Evolutionary conservation across 2,113 vertebrate species (phyloP).

Genomic region (Larimichthys polyactis): DNA sequence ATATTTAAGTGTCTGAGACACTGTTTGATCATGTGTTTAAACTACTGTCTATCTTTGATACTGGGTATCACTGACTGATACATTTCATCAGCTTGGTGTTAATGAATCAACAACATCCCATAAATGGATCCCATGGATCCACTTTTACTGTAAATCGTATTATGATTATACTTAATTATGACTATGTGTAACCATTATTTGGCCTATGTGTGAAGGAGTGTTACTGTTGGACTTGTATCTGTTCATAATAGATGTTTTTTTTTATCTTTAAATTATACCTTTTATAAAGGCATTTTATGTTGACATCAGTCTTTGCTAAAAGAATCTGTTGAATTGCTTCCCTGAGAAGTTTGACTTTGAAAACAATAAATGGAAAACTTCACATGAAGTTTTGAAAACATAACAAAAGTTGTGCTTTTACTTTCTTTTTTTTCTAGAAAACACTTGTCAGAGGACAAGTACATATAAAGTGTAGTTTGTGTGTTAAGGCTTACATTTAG

Average conservation of each 20-base stretch:
- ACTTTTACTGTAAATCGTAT: slow-evolving; percentile 67
- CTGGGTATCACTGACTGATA: slow-evolving; percentile 59
- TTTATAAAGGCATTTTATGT: slow-evolving; percentile 69
- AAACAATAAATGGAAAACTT: slow-evolving; percentile 73
- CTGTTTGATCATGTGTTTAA: slow-evolving; percentile 40
- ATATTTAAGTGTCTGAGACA: slow-evolving; percentile 58
- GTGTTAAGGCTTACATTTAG: not conserved
- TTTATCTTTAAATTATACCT: slow-evolving; percentile 66
- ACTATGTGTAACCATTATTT: slow-evolving; percentile 64
- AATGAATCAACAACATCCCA: slow-evolving; percentile 43
- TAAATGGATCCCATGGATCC: slow-evolving; percentile 75
- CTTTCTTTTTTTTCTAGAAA: not conserved
- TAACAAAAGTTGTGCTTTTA: slow-evolving; percentile 1
- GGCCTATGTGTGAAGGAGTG: slow-evolving; percentile 39
- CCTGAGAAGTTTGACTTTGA: slow-evolving; percentile 65
- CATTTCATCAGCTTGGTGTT: slow-evolving; percentile 48
- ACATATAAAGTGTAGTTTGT: not conserved
- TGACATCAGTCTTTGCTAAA: slow-evolving; percentile 42
- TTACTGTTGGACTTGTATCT: slow-evolving; percentile 22
- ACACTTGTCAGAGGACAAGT: not conserved
- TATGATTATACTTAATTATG: slow-evolving; percentile 58
- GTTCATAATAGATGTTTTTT: slow-evolving; percentile 51
- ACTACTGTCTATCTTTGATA: slow-evolving; percentile 51
- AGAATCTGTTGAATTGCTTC: slow-evolving; percentile 61
- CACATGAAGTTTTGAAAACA: slow-evolving; percentile 70